A percentile compares a stretch with the other conserved stretches of the same genome.
Conservation (phyloP, 2,888 invertebrate species). For the Pheosia tremula region DNA sequence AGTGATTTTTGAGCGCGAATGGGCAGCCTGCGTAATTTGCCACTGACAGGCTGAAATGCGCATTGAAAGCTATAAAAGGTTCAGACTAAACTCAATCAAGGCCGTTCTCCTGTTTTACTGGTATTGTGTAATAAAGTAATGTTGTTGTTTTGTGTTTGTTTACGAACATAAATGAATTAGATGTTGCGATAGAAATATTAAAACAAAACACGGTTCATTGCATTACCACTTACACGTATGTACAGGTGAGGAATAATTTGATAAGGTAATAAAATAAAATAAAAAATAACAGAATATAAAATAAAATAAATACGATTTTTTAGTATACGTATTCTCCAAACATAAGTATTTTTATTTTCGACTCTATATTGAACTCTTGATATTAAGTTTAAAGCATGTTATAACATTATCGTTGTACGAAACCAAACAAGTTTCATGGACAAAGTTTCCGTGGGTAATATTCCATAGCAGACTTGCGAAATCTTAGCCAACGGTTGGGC, state of each 20-base stretch:
- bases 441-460: conserved; percentile 68
- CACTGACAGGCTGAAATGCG: conserved; percentile 77
- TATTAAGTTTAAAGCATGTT: not conserved
- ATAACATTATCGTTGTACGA: conserved; percentile 46
- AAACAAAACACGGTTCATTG: no score
- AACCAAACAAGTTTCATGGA: conserved; percentile 67
- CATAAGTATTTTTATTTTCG: not conserved
- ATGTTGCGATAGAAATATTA: no score
- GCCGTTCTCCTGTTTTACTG: conserved; percentile 49
- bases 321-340: no score
- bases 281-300: no score
- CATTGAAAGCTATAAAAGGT: conserved; percentile 80
- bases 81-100: conserved; percentile 75
- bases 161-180: not conserved
- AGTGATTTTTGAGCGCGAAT: conserved; percentile 83
- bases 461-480: conserved; percentile 66
- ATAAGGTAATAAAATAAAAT: no score
- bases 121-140: conserved; percentile 15
- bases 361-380: not conserved
- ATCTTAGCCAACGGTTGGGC: conserved; percentile 70
- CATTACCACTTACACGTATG: no score
- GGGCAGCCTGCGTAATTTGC: conserved; percentile 80
- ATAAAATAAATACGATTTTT: not conserved
- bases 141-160: not conserved
- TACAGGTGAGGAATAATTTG: no score